Percentiles rank a stretch among this genome's conserved stretches.
Conservation (phyloP, 2,888 invertebrate species). For the Nipponacmea schrenckii region DNA sequence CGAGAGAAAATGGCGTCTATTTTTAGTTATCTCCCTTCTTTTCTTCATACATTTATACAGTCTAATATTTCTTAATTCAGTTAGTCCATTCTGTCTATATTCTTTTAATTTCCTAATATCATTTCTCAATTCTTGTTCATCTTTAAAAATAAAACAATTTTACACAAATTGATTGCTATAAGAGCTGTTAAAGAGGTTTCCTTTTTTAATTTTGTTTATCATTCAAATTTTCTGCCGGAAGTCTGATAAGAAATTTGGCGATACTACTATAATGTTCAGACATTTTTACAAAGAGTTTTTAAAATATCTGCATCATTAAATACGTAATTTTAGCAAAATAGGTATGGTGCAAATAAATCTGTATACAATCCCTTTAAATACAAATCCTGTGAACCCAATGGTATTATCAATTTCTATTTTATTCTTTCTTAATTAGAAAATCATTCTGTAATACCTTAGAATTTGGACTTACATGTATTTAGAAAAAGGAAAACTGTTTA, state of each 20-base stretch:
- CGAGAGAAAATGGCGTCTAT: slow-evolving; percentile 59
- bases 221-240: not conserved
- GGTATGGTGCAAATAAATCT: too few relatives aligned
- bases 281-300: not conserved
- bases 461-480: too few relatives aligned
- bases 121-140: slow-evolving; percentile 76
- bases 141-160: slow-evolving; percentile 32
- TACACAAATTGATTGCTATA: too few relatives aligned
- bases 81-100: slow-evolving; percentile 79
- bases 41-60: slow-evolving; percentile 77
- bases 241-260: not conserved
- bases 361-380: too few relatives aligned
- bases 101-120: slow-evolving; percentile 69
- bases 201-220: too few relatives aligned
- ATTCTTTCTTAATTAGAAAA: too few relatives aligned
- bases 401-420: too few relatives aligned
- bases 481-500: too few relatives aligned
- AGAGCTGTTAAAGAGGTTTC: too few relatives aligned
- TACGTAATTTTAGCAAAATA: too few relatives aligned
- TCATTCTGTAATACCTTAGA: too few relatives aligned
- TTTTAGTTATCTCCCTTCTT: slow-evolving; percentile 73
- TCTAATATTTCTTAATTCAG: slow-evolving; percentile 73
- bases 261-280: not conserved
- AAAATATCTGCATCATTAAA: not conserved
- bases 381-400: too few relatives aligned